Base-by-base conservation (phyloP, 1,140 invertebrate genomes). In the Drosophila saltans region DNA sequence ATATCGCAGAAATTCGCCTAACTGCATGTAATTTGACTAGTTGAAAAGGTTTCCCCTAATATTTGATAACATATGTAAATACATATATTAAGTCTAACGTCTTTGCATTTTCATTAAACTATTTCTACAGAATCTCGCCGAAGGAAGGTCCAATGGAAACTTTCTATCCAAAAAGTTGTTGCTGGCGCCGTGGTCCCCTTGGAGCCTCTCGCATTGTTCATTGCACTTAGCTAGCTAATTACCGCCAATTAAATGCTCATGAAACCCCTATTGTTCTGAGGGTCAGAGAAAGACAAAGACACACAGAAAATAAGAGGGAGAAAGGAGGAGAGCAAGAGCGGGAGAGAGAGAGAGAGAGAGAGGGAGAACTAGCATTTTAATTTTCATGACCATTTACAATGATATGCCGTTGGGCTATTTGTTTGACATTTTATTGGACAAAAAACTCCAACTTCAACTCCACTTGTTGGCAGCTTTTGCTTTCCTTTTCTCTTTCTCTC, bases 361-460 rank as follows among this genome's bases (percentile, higher is more conserved):
- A 28, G 28, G 16, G 39, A 21, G 39, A 56, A 26, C 28, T 72
- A 59, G 57, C 45, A 33, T 58, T 66, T 52, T 41, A 56, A 61
- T 75, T 85, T 75, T 75, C 82, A 85, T 85, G 75, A 61, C 41
- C 71, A 68, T 66, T 59, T 80, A 78, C 76, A 88, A 89, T 88
- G 83, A 88, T 89, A 83, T 80, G 84, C 57, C 80, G 81, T 76
- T 78, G 68, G 80, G 30, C 84, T 67, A 75, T 89, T 88, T 89
- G 80, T 88, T 89, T 88, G 83, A 75, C 83, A 88, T 72, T 88
- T 88, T 88, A 88, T 88, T 88, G 84, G 68, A 72, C 66, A 56
- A 39, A 52, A 43, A 43, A 28, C 56, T 28, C 43, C 41, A n/a
- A 67, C 43, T 63, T 43, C 24, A 61, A 69, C 59, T 75, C 52